These are phyloP conservation scores for Graphium colonna DNA, from an alignment of 2,888 invertebrate genomes.

Conservation along the genomic window DNA sequence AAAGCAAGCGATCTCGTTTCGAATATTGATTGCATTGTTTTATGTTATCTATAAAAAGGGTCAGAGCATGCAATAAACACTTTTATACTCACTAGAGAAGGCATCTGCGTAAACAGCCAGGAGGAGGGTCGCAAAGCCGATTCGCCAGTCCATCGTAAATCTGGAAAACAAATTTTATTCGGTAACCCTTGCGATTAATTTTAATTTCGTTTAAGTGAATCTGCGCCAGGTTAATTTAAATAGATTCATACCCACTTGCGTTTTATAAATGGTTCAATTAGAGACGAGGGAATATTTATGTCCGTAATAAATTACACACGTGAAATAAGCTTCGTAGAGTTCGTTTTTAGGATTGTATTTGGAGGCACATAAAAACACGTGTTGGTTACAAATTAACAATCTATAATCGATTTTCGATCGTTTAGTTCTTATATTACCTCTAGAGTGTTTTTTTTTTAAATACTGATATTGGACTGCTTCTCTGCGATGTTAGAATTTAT, in stretches of 20 bases:
- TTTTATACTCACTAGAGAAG: slow-evolving; percentile 64
- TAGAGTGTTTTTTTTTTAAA: no score
- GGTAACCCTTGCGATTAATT: neutral
- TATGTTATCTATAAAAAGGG: slow-evolving; percentile 13
- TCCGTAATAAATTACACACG: no score
- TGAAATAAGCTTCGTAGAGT: no score
- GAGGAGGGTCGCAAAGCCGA: slow-evolving; percentile 49
- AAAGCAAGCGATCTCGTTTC: neutral
- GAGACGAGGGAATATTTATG: neutral
- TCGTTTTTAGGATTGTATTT: no score
- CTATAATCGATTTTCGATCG: no score
- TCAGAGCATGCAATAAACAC: slow-evolving; percentile 2
- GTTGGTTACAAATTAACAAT: no score
- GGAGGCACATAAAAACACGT: no score
- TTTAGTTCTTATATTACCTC: no score
- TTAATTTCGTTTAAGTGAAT: neutral
- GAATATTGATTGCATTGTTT: neutral
- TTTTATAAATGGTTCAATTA: neutral
- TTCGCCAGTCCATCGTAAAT: slow-evolving; percentile 66
- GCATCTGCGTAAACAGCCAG: slow-evolving; percentile 62
- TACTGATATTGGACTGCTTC: no score
- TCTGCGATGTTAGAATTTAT: no score
- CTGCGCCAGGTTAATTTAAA: no score
- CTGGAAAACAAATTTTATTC: slow-evolving; percentile 45
- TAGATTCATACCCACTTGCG: no score